Evolutionary conservation across 2,888 invertebrate species (phyloP).

Genomic region (Hymenopus coronatus): DNA sequence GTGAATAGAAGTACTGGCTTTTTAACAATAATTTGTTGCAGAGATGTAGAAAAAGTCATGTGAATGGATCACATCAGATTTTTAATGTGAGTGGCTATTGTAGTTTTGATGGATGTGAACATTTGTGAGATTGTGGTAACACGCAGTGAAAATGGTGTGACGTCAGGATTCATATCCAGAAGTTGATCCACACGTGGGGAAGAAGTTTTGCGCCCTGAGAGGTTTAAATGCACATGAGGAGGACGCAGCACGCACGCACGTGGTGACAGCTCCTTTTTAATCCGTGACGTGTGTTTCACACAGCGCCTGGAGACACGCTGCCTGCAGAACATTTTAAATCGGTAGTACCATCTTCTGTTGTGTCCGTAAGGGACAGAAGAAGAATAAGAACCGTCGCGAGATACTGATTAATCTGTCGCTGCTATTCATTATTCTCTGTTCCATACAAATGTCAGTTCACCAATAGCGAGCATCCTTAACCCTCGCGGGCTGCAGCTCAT

Average conservation of each 20-base stretch:
- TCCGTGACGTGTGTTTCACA: neutral
- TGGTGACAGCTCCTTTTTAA: neutral
- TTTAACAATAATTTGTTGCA: no score
- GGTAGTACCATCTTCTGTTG: neutral
- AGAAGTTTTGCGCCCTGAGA: neutral
- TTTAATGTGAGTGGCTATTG: no score
- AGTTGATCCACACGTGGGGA: no score
- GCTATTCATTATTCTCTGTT: neutral
- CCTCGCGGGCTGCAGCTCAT: no score
- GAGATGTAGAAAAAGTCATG: no score
- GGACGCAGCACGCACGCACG: neutral
- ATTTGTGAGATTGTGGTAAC: no score
- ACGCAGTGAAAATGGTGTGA: no score
- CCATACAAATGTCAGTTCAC: neutral
- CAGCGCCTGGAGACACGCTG: neutral
- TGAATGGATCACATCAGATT: no score
- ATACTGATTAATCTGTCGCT: neutral
- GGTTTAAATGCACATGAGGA: neutral
- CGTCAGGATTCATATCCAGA: no score
- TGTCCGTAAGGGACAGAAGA: neutral
- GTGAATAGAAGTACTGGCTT: no score
- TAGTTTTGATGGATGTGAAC: no score
- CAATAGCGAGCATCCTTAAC: neutral
- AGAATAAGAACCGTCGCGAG: neutral
- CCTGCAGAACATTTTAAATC: neutral